Percentiles rank a stretch among this genome's conserved stretches.
Evolutionary conservation across 2,113 vertebrate species (phyloP).

Genomic region (Noturus placidus): DNA sequence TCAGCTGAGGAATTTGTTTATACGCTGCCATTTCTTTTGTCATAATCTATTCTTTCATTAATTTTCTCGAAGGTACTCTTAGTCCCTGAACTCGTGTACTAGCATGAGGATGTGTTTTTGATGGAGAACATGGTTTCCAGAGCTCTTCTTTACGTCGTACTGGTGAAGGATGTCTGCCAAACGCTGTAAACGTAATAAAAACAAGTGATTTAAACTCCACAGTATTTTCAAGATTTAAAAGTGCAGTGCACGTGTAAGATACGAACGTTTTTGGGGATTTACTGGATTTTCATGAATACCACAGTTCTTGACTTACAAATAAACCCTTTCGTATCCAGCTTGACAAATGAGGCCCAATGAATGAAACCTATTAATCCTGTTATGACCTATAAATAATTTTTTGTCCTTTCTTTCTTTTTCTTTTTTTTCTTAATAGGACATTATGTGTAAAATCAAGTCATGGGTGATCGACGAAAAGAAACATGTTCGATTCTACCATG

Average conservation of each 20-base stretch:
- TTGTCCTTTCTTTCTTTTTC: constrained; percentile 22
- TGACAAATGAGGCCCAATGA: too few species aligned
- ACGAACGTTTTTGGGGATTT: not conserved
- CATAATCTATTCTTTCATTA: not conserved
- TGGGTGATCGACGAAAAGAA: constrained; percentile 97
- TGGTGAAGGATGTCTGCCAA: not conserved
- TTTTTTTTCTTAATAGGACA: constrained; percentile 78
- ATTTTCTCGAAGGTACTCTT: not conserved
- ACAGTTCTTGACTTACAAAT: not conserved
- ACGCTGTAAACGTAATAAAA: not conserved
- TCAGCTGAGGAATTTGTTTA: too few species aligned
- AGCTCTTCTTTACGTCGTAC: too few species aligned
- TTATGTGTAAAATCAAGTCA: constrained; percentile 94
- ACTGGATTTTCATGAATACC: not conserved
- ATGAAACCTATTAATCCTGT: too few species aligned
- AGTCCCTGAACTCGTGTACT: too few species aligned
- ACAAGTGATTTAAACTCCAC: too few species aligned
- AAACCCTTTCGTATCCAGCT: not conserved
- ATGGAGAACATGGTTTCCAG: too few species aligned
- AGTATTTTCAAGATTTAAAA: not conserved
- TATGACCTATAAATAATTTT: constrained; percentile 15
- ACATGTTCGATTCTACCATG: constrained; percentile 87
- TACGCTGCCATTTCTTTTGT: not conserved
- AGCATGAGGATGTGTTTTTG: too few species aligned
- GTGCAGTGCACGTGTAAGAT: not conserved